These are phyloP conservation scores for Canis aureus DNA, from an alignment of 2,113 vertebrate species.

Conservation along the genomic window DNA sequence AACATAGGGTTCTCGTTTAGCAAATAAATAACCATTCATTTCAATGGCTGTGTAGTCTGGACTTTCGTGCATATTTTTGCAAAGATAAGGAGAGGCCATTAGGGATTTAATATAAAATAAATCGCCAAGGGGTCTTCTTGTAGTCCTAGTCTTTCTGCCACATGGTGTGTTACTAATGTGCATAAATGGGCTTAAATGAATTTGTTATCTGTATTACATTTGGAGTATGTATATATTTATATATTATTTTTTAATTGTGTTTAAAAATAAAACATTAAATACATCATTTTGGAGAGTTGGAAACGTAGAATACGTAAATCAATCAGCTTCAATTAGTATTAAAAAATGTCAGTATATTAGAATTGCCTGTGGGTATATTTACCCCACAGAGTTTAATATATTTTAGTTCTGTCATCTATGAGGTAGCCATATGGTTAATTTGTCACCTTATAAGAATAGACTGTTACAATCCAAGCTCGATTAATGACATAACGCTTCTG, in stretches of 20 bases:
- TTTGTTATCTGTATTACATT: slow-evolving; percentile 99
- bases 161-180: slow-evolving; percentile 99
- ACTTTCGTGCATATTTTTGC: slow-evolving; percentile 99
- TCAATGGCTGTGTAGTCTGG: slow-evolving; percentile 95
- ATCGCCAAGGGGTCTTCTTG: slow-evolving; percentile 99
- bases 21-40: slow-evolving; percentile 99
- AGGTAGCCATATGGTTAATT: slow-evolving; percentile 82
- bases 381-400: slow-evolving; percentile 79
- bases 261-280: slow-evolving; percentile 98
- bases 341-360: slow-evolving; percentile 84
- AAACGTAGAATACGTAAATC: slow-evolving; percentile 96
- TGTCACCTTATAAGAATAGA: slow-evolving; percentile 78
- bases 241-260: slow-evolving; percentile 99
- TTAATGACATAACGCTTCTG: slow-evolving; percentile 69
- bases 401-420: slow-evolving; percentile 76
- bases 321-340: slow-evolving; percentile 98
- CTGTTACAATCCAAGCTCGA: slow-evolving; percentile 54
- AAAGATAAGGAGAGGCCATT: slow-evolving; percentile 97
- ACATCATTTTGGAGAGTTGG: slow-evolving; percentile 93
- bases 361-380: slow-evolving; percentile 85
- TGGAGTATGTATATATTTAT: slow-evolving; percentile 99
- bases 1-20: slow-evolving; percentile 99
- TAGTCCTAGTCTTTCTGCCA: slow-evolving; percentile 97
- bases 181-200: slow-evolving; percentile 99
- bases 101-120: slow-evolving; percentile 99